Base-by-base conservation (phyloP, 2,113 vertebrate genomes). In the Pao palembangensis region DNA sequence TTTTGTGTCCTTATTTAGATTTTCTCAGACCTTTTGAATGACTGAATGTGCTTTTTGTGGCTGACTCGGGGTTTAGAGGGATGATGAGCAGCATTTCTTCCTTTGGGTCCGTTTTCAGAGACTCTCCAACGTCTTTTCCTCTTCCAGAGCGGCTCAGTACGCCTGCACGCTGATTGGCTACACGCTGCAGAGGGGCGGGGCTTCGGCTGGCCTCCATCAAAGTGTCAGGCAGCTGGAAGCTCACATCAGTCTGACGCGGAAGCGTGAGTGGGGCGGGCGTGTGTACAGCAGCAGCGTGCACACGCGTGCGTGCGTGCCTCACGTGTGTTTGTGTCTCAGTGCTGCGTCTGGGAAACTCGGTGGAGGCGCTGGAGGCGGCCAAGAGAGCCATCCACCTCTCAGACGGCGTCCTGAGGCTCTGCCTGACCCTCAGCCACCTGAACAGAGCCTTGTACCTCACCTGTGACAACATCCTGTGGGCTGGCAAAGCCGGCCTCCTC, bases 381-480 rank as follows among this genome's bases (percentile, higher is more conserved):
- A 94, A 98, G 62, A 88, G 94, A 8, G 88, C 92, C 0, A 87
- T 98, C 0, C 96, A 98, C 67, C 90, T 97, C 0, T 95, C 95
- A 0, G 96, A 98, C 75, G 75, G 90, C 1, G 93, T 98, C 55
- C 86, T 96, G 80, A 88, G 94, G 0, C 93, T 98, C 79, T 97
- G 95, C 69, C 73, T 98, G 82, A 98, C 96, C 0, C 88, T 98
- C 57, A 75, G 92, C 60, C 95, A 98, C 81, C 91, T 98, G 6
- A 98, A 98, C 90, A 79, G 88, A 34, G 96, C 93, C 55, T 87
- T 98, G 85, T 98, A 93, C 89, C 93, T 98, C 0, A 93, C 93
- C 87, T 98, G 96, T 0, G 96, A 98, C 82, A 97, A 98, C 17
- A 79, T 97, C 17, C 85, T 98, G 17, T 98, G 96, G 96, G 93